Percentiles rank a stretch among this genome's conserved stretches.
phyloP scores from a whole-genome alignment of 2,888 invertebrate genomes.

The Seladonia tumulorum region DNA sequence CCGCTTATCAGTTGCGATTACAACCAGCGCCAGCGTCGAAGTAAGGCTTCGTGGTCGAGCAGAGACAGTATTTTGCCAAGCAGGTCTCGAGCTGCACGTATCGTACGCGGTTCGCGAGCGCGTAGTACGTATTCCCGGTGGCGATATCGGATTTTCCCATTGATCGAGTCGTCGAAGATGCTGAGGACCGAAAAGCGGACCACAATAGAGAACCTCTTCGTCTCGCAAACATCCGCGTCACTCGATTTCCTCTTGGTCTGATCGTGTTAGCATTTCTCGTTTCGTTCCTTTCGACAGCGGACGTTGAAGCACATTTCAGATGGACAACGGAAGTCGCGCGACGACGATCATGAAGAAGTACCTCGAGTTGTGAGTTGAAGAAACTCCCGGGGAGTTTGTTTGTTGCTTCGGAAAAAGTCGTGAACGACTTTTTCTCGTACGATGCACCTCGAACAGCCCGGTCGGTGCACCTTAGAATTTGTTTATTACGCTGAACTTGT shows the following conservation, averaged over 20 bases:
- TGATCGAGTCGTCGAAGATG: slow-evolving; percentile 12
- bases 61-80: slow-evolving; percentile 32
- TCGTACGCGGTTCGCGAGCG: background rate
- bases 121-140: background rate
- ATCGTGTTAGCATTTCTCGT: background rate
- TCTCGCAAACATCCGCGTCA: slow-evolving; percentile 55
- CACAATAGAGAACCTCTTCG: background rate
- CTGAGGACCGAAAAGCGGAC: background rate
- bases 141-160: slow-evolving; percentile 9
- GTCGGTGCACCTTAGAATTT: background rate
- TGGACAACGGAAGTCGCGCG: slow-evolving; percentile 43
- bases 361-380: slow-evolving; percentile 58
- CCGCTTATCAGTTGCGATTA: slow-evolving; percentile 69
- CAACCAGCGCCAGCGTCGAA: slow-evolving; percentile 54
- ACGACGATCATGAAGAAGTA: slow-evolving; percentile 65
- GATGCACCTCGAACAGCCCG: too few relatives aligned
- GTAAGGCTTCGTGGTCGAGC: slow-evolving; percentile 55
- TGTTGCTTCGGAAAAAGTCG: background rate
- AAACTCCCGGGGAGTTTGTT: background rate
- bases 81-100: slow-evolving; percentile 21
- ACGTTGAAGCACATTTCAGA: slow-evolving; percentile 25
- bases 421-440: background rate
- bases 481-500: slow-evolving; percentile 7
- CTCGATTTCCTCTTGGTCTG: background rate
- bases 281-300: slow-evolving; percentile 20